Base-by-base conservation (phyloP, 2,888 invertebrate genomes). In the Eristalis pertinax region DNA sequence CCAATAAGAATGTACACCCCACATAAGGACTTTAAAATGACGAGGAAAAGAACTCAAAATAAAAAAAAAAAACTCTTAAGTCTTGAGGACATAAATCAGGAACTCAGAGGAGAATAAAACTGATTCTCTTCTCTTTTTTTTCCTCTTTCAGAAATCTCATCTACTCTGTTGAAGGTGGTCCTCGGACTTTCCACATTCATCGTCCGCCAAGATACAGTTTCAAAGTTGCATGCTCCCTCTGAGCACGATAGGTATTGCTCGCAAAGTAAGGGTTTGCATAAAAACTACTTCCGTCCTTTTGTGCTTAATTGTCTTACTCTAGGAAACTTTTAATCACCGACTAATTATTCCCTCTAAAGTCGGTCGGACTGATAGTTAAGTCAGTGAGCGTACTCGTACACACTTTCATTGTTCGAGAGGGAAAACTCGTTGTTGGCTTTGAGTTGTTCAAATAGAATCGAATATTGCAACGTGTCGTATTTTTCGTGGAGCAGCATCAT, bases 281-380 rank as follows among this genome's bases (percentile, higher is more conserved):
- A 86, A 81, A 70, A 70, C 35, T 58, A 11, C 62, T 82, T 35
- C 64, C 73, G 68, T 70, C 70, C 69, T 81, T 79, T 62, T 22
- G 50, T 67, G 56, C 26, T 43, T 72, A 73, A 77, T 86, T 86
- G 81, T 78, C 69, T 65, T 58, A 56, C 69, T 70, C 60, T 67
- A 50, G 50, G 43, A 69, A 83, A 87, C 87, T 87, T 87, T 83
- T 87, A 83, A 83, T 87, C 76, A 79, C 75, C 62, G 60, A 73
- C 83, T 87, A 83, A 87, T 87, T 87, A 80, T 64, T 72, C 74
- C 29, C 24, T 38, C 26, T 4, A 19, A 78, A 63, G 73, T 60
- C 67, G 43, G 15, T n/a, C 73, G 11, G 19, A 50, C 43, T 67
- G 35, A 35, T 32, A n/a, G 32, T 50, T 22, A 32, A 11, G 35